Evolutionary conservation across 2,797 vertebrate genomes (phyloP), one percentile per base, ranked within the genome.

Genomic region (Todus mexicanus): DNA sequence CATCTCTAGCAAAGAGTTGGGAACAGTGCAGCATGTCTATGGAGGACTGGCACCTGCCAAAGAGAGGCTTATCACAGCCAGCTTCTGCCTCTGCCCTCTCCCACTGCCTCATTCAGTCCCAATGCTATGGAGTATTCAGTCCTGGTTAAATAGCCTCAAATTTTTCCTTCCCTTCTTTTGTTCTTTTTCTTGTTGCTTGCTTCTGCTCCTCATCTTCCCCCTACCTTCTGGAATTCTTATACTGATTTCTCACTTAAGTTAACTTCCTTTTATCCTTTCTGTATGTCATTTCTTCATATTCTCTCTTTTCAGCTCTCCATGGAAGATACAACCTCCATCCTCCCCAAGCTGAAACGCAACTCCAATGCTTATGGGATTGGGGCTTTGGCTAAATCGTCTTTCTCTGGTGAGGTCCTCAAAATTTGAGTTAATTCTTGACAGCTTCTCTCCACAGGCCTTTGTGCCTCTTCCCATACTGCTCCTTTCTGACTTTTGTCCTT

Each of bases 311-410:
- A 99, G 99, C 98, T 99, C 87, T 99, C 99, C 96, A 99, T 99
- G 99, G 99, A 99, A 98, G 99, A 99, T 97, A 99, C 99, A 80
- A 99, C 99, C 82, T 99, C 99, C 94, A 99, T 99, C 97, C 98
- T 99, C 87, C 99, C 99, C 64, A 99, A 98, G 95, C 98, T 99
- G 96, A 99, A 99, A 97, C 98, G 98, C 96, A 99, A 99, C 97
- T 99, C 99, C 87, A 99, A 99, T 87, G 98, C 99, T 92, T 99
- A 99, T 70, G 98, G 99, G 97, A 99, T 99, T 95, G 99, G 99
- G 74, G 99, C 99, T 97, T 98, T 99, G 98, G 99, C 99, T 98
- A 99, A 99, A 97, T 99, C 99, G 83, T 99, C 99, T 95, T 99
- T 99, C 98, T 98, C 99, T 99, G 99, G 99, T 99, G 98, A 99